Conservation (phyloP, 2,888 invertebrate genomes). For the Malthinus seriepunctatus region DNA sequence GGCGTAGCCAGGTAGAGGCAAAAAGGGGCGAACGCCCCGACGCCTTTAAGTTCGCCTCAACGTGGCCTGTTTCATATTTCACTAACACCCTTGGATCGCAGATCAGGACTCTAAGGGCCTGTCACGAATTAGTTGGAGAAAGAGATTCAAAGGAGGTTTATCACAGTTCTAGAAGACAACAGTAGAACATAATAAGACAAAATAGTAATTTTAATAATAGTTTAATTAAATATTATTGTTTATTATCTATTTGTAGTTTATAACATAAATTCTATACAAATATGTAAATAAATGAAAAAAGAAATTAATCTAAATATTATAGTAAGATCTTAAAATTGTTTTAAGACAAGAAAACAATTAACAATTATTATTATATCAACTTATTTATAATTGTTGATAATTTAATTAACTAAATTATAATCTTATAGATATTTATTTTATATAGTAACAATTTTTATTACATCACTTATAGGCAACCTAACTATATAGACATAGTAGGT, state of each 20-base stretch:
- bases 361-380: background rate
- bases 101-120: too few species aligned
- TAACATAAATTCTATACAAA: constrained; percentile 12
- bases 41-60: too few species aligned
- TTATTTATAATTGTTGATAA: background rate
- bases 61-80: too few species aligned
- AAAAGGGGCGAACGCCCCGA: too few species aligned
- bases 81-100: too few species aligned
- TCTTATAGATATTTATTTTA: constrained; percentile 12
- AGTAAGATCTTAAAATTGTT: constrained; percentile 9
- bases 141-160: too few species aligned
- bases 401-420: constrained; percentile 6
- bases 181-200: too few species aligned
- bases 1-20: too few species aligned
- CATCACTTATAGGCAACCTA: constrained; percentile 6
- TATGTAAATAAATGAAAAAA: constrained; percentile 16
- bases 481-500: constrained; percentile 6
- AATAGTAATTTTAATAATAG: constrained; percentile 13
- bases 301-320: constrained; percentile 3
- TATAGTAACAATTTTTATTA: constrained; percentile 18
- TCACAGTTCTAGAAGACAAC: too few species aligned
- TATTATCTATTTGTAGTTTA: constrained; percentile 6
- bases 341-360: constrained; percentile 5
- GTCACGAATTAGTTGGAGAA: too few species aligned
- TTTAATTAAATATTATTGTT: constrained; percentile 14